Base-by-base conservation (phyloP, 2,113 vertebrate genomes). In the Opisthocomus hoazin region DNA sequence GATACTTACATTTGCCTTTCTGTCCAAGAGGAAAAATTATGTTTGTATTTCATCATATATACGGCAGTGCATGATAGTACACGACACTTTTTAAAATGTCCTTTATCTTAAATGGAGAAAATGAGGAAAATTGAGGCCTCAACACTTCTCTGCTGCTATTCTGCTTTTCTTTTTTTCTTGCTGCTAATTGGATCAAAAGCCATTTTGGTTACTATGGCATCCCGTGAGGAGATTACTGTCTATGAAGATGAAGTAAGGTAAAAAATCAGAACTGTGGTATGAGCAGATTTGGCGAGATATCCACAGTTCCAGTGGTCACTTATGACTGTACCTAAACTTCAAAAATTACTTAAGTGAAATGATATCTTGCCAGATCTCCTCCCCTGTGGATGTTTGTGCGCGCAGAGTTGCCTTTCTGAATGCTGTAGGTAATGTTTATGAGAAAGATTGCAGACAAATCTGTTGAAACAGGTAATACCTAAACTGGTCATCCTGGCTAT, bases 171-270 rank as follows among this genome's bases (percentile, higher is more conserved):
- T 94, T 97, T 96, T 97, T 96, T 97, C 94, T 98, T 97, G 93
- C 98, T 97, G 97, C 98, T 98, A 97, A 97, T 96, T 96, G 98
- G 98, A 98, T 97, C 97, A 98, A 98, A 97, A 96, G 75, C 87
- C 48, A 4, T 97, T 97, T 96, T 97, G 94, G 92, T 96, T 98
- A 43, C 96, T 96, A 98, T 98, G 98, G 98, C 98, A 85, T 98
- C 97, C 76, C 84, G 94, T 84, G 98, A 97, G 93, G 98, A 98
- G 96, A 97, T 97, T 97, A 97, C 97, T 94, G 73, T 98, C 95
- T 97, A 58, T 98, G 98, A 98, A 97, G 97, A 98, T 95, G 98
- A 98, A 79, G 78, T 98, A 97, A 98, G 98, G 98, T 98, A 98
- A 98, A 97, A 96, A 85, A 83, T 53, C 46, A 84, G 50, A 63